Evolutionary conservation across 1,140 invertebrate species (phyloP).

Genomic region (Pseudomyrmex pallidus): DNA sequence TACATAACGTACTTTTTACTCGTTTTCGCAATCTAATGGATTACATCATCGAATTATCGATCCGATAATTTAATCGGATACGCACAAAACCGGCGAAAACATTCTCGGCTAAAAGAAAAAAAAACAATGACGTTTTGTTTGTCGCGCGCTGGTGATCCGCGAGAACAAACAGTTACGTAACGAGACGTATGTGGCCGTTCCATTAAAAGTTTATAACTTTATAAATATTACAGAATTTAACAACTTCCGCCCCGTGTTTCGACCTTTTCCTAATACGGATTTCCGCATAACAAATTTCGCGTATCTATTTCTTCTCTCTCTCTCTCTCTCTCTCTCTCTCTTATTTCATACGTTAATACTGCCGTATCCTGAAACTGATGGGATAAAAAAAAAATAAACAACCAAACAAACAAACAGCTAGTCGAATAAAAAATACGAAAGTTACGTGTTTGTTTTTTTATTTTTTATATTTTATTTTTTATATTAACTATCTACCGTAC

Average conservation of each 20-base stretch:
- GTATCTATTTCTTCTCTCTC: slow-evolving; percentile 32
- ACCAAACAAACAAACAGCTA: no score
- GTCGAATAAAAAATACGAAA: no score
- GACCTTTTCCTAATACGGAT: slow-evolving; percentile 53
- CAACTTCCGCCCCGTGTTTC: slow-evolving; percentile 65
- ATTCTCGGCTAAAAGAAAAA: background rate
- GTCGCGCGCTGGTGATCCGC: slow-evolving; percentile 37
- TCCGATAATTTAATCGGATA: background rate
- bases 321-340: background rate
- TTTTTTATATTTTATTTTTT: no score
- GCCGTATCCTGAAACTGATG: no score
- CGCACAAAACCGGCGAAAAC: background rate
- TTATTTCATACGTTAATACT: no score
- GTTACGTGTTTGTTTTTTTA: no score
- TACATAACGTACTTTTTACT: no score
- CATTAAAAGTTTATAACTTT: slow-evolving; percentile 76
- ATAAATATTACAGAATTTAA: slow-evolving; percentile 78
- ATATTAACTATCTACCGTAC: no score
- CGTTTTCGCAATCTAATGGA: background rate
- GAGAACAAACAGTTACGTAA: slow-evolving; percentile 71
- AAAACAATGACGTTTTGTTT: slow-evolving; percentile 53
- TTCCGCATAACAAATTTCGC: slow-evolving; percentile 28
- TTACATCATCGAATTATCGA: background rate
- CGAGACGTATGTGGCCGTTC: slow-evolving; percentile 21
- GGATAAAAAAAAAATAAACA: no score